phyloP scores from a whole-genome alignment of 35 echinoderm and acorn worm genomes.

The Chiridota heheva region DNA sequence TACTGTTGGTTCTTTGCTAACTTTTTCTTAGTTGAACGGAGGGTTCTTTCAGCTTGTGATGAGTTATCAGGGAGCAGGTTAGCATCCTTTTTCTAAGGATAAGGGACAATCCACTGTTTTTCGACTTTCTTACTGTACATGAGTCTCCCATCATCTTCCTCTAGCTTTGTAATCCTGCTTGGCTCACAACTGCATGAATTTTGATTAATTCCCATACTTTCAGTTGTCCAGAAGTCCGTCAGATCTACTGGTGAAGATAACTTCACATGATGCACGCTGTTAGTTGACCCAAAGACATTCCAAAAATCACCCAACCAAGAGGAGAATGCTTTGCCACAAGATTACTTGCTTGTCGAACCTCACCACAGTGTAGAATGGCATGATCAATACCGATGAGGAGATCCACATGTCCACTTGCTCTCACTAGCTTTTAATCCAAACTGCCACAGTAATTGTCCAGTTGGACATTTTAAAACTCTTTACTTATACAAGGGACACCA shows the following conservation, averaged over 20 bases:
- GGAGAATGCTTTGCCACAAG: slow-evolving; percentile 47
- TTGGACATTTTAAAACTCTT: neutral
- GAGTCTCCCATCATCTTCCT: slow-evolving; percentile 44
- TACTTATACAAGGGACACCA: slow-evolving; percentile 50
- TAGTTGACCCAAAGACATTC: neutral
- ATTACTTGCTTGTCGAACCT: slow-evolving; percentile 15
- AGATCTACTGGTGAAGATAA: slow-evolving; percentile 22
- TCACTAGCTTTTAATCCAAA: slow-evolving; percentile 5
- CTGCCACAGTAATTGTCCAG: slow-evolving; percentile 1
- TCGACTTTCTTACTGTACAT: slow-evolving; percentile 48
- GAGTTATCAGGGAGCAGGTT: slow-evolving; percentile 59
- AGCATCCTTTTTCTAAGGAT: slow-evolving; percentile 70
- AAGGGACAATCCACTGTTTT: slow-evolving; percentile 71
- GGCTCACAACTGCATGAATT: slow-evolving; percentile 9
- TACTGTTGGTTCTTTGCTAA: slow-evolving; percentile 51
- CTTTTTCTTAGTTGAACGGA: slow-evolving; percentile 49
- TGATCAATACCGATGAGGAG: slow-evolving; percentile 64
- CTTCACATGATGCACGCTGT: slow-evolving; percentile 9
- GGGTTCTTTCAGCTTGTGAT: slow-evolving; percentile 54
- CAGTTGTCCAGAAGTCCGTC: slow-evolving; percentile 58
- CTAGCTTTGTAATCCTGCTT: neutral
- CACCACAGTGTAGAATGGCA: slow-evolving; percentile 47
- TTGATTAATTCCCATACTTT: slow-evolving; percentile 37
- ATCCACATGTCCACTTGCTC: slow-evolving; percentile 51
- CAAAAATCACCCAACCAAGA: slow-evolving; percentile 68